phyloP scores from a whole-genome alignment of 1,140 invertebrate genomes.

The Zaprionus vittiger region DNA sequence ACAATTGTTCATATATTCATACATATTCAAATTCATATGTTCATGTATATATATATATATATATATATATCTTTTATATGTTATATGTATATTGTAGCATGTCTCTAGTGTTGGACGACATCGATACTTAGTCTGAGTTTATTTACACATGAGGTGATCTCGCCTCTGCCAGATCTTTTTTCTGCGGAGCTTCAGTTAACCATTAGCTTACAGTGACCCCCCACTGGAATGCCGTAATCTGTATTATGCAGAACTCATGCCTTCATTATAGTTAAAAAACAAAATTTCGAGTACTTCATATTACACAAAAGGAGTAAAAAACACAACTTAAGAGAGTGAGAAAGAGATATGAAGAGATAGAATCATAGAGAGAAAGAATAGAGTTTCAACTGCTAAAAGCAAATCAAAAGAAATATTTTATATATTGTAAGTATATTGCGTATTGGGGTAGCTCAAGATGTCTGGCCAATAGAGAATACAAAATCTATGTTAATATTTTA shows the following conservation, averaged over 20 bases:
- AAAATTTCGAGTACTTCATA: background rate
- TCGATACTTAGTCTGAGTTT: background rate
- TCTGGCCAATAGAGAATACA: background rate
- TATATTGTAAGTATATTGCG: background rate
- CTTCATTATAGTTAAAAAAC: slow-evolving; percentile 7
- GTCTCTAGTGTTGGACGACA: background rate
- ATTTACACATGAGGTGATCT: slow-evolving; percentile 5
- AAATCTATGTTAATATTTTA: background rate
- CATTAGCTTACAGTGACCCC: background rate
- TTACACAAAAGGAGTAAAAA: background rate
- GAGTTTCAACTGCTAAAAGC: background rate
- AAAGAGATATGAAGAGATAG: background rate
- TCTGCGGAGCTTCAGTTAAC: background rate
- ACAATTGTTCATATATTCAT: slow-evolving; percentile 35
- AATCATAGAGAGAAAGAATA: background rate
- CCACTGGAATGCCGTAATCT: background rate
- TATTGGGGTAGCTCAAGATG: background rate
- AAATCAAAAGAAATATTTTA: slow-evolving; percentile 2
- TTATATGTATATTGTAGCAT: background rate
- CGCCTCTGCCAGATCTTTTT: background rate
- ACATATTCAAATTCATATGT: slow-evolving; percentile 15
- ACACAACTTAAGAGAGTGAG: background rate
- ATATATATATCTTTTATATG: slow-evolving; percentile 8
- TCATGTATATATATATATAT: slow-evolving; percentile 19
- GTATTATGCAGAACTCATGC: slow-evolving; percentile 24